Conservation (phyloP, 2,797 vertebrate species). For the Choloepus didactylus region DNA sequence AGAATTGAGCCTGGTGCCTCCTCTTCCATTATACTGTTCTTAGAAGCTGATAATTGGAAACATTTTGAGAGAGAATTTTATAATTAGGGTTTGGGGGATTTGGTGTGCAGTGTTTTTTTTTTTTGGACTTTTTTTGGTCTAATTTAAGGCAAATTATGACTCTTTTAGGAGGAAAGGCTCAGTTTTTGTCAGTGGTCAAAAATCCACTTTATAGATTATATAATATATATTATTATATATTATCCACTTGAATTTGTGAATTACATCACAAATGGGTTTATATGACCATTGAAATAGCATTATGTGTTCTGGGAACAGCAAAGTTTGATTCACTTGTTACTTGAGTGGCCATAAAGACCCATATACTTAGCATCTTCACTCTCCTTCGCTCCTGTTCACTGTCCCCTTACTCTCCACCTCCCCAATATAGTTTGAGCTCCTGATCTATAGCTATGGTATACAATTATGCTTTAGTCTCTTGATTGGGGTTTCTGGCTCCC, state of each 20-base stretch:
- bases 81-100: background rate
- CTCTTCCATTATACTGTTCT: slow-evolving; percentile 49
- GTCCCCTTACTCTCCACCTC: background rate
- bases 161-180: slow-evolving; percentile 52
- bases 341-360: background rate
- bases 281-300: slow-evolving; percentile 39
- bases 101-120: background rate
- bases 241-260: slow-evolving; percentile 49
- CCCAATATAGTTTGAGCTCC: slow-evolving; percentile 45
- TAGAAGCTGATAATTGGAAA: slow-evolving; percentile 62
- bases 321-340: slow-evolving; percentile 44
- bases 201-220: background rate
- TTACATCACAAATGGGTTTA: slow-evolving; percentile 48
- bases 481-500: background rate
- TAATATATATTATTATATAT: background rate
- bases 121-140: slow-evolving; percentile 58
- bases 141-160: slow-evolving; percentile 64
- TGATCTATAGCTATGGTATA: background rate
- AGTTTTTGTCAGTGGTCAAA: slow-evolving; percentile 53
- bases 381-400: background rate
- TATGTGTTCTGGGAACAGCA: background rate
- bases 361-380: slow-evolving; percentile 43
- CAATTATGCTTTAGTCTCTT: slow-evolving; percentile 26
- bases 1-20: slow-evolving; percentile 70
- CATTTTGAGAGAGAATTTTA: slow-evolving; percentile 42